Conservation (phyloP, 2,888 invertebrate genomes). For the Phragmatobia fuliginosa region DNA sequence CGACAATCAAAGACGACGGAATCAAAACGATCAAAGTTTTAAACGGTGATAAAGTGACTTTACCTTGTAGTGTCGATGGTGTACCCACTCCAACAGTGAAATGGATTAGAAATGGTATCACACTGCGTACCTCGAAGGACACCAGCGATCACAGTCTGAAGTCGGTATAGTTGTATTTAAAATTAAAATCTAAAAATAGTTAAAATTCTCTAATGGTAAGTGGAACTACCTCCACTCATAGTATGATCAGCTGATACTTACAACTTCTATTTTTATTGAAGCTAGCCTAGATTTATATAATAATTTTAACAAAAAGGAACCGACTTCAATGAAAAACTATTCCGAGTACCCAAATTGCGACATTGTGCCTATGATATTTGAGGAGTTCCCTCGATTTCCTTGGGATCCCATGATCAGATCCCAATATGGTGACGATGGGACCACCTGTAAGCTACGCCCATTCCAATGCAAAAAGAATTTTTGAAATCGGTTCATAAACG, state of each 20-base stretch:
- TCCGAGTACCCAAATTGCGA: too few relatives aligned
- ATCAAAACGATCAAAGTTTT: conserved; percentile 20
- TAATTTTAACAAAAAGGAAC: too few relatives aligned
- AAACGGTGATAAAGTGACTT: conserved; percentile 44
- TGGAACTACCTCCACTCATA: not conserved
- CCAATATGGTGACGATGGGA: too few relatives aligned
- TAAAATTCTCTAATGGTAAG: not conserved
- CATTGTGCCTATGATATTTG: too few relatives aligned
- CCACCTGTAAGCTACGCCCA: too few relatives aligned
- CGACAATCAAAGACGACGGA: conserved; percentile 46
- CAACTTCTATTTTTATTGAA: not conserved
- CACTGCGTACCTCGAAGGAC: conserved; percentile 22
- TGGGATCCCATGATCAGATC: too few relatives aligned
- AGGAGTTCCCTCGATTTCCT: too few relatives aligned
- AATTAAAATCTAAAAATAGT: not conserved
- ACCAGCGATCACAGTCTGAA: conserved; percentile 51
- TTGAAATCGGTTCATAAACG: too few relatives aligned
- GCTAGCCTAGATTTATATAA: too few relatives aligned
- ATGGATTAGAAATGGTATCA: conserved; percentile 54
- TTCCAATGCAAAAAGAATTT: too few relatives aligned
- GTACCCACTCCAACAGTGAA: conserved; percentile 56
- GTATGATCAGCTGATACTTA: not conserved
- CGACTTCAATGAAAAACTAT: too few relatives aligned
- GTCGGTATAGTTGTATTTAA: conserved; percentile 38
- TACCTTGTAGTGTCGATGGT: conserved; percentile 57